phyloP scores from a whole-genome alignment of 2,113 vertebrate species.

The Panurus biarmicus region DNA sequence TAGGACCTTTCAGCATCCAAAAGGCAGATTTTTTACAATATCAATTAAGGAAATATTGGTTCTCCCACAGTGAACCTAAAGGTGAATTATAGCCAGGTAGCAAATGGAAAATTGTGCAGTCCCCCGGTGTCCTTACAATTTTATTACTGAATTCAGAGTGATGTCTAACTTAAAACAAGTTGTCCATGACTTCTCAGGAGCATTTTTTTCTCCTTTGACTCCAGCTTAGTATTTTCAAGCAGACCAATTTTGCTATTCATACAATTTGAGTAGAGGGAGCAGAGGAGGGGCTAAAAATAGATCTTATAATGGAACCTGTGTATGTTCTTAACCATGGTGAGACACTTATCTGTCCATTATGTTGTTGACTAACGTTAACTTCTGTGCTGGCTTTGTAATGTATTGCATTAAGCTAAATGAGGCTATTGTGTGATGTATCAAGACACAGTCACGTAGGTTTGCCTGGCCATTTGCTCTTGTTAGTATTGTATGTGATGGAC shows the following conservation, averaged over 20 bases:
- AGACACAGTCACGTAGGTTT: conserved; percentile 19
- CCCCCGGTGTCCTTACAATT: neutral
- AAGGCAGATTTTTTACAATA: neutral
- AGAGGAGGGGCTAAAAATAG: conserved; percentile 36
- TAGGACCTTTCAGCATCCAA: neutral
- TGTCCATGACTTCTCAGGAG: neutral
- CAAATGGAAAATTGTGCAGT: neutral
- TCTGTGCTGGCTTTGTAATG: conserved; percentile 44
- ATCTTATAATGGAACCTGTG: conserved; percentile 33
- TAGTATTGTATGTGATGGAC: conserved; percentile 27
- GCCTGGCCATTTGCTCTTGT: conserved; percentile 32
- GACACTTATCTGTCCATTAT: conserved; percentile 55
- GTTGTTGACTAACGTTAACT: conserved; percentile 57
- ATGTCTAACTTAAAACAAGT: neutral
- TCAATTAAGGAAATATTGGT: neutral
- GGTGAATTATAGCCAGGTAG: neutral
- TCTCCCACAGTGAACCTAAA: neutral
- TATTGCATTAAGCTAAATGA: conserved; percentile 61
- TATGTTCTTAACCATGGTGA: conserved; percentile 39
- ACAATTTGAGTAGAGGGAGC: neutral
- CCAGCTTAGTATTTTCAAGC: conserved; percentile 3
- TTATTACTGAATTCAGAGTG: neutral
- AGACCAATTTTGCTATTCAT: neutral
- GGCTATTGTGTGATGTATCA: conserved; percentile 25
- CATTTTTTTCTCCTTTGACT: neutral